Conservation (phyloP, 1,140 invertebrate species). For the Drosophila nasuta region DNA sequence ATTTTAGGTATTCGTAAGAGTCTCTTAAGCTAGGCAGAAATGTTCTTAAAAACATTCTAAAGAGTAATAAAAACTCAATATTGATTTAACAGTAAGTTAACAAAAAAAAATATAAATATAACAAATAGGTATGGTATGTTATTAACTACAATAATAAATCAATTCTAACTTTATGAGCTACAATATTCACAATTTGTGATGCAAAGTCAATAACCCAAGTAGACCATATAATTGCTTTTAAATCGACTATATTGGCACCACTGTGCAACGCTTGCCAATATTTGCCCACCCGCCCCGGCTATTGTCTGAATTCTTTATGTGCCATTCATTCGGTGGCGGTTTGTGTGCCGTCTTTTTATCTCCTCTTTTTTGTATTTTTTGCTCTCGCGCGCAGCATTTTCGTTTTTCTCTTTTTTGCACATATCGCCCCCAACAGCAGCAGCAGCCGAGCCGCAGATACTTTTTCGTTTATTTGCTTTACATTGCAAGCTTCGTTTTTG, state of each 20-base stretch:
- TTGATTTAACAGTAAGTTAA: too few species aligned
- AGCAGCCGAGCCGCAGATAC: constrained; percentile 23
- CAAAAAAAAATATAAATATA: too few species aligned
- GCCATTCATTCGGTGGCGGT: constrained; percentile 76
- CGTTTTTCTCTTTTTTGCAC: constrained; percentile 65
- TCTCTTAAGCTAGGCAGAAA: too few species aligned
- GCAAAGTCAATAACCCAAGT: too few species aligned
- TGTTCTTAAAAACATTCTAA: too few species aligned
- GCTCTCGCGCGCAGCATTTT: constrained; percentile 56
- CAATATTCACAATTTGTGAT: too few species aligned
- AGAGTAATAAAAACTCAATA: too few species aligned
- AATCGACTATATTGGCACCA: constrained; percentile 26
- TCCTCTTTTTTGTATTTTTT: constrained; percentile 41
- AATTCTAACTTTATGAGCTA: too few species aligned
- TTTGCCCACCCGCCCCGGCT: constrained; percentile 42
- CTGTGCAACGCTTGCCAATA: constrained; percentile 50
- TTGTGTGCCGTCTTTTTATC: constrained; percentile 75
- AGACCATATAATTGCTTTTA: neutral
- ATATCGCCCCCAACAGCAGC: constrained; percentile 60
- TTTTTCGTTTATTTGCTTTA: constrained; percentile 54
- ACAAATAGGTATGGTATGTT: too few species aligned
- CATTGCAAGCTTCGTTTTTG: constrained; percentile 35
- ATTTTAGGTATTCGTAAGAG: too few species aligned
- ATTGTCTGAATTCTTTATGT: constrained; percentile 67
- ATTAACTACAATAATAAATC: too few species aligned